phyloP scores from a whole-genome alignment of 2,113 vertebrate species.

The Archilochus colubris region DNA sequence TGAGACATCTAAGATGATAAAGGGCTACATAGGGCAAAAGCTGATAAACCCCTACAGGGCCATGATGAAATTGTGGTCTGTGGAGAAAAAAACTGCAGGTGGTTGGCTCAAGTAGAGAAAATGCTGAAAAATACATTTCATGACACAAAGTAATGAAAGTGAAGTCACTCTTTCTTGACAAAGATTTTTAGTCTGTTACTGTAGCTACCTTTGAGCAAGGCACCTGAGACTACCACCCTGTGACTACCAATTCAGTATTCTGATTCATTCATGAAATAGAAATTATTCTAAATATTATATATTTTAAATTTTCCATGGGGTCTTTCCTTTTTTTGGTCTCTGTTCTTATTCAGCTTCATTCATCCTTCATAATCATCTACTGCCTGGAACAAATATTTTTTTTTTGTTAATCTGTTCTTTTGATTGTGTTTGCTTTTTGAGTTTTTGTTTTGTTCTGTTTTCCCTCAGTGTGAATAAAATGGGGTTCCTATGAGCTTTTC shows the following conservation, averaged over 20 bases:
- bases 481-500: background rate
- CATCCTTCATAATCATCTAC: background rate
- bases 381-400: too few relatives aligned
- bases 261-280: background rate
- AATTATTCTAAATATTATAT: background rate
- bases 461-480: background rate
- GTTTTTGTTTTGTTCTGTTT: background rate
- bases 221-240: background rate
- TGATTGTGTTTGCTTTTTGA: background rate
- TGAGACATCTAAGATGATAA: background rate
- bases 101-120: background rate
- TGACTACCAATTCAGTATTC: background rate
- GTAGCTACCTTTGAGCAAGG: background rate
- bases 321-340: background rate
- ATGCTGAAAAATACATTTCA: background rate
- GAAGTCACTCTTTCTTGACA: background rate
- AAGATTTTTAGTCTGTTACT: background rate
- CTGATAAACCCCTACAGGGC: background rate
- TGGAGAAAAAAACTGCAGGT: background rate
- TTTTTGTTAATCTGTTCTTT: background rate
- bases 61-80: background rate
- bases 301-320: background rate
- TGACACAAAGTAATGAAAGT: background rate
- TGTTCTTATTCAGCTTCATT: background rate
- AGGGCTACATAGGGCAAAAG: background rate